Percentiles rank a stretch among this genome's conserved stretches.
Evolutionary conservation across 64 coral and sea anemone species (phyloP).

Genomic region (Dendrophyllia cribrosa): DNA sequence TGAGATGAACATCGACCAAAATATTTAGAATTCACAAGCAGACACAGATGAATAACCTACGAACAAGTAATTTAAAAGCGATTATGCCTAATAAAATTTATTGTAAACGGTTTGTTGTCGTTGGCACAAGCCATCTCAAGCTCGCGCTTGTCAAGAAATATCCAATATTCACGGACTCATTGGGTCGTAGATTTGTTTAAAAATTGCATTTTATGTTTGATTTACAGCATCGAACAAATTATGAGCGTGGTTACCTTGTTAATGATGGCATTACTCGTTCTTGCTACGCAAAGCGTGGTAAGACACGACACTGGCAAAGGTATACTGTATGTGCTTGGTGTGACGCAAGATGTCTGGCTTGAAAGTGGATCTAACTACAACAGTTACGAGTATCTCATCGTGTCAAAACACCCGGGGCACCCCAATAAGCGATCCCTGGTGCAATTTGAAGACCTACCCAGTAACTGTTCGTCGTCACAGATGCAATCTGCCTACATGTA

Average conservation of each 20-base stretch:
- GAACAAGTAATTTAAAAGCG: no score
- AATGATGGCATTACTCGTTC: background rate
- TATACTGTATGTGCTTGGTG: constrained; percentile 21
- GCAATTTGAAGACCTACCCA: constrained; percentile 61
- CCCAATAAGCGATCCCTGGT: constrained; percentile 81
- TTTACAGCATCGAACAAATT: background rate
- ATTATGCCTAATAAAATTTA: no score
- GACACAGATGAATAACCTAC: no score
- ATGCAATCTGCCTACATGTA: constrained; percentile 66
- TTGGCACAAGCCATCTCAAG: no score
- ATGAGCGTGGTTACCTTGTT: background rate
- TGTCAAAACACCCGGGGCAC: constrained; percentile 40
- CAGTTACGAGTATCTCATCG: constrained; percentile 24
- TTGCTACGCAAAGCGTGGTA: background rate
- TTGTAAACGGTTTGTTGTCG: no score
- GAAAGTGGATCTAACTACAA: constrained; percentile 48
- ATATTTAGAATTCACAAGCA: no score
- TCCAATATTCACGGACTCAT: no score
- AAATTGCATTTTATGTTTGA: background rate
- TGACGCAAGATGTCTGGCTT: constrained; percentile 50
- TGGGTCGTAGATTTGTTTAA: no score
- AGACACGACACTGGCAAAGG: constrained; percentile 29
- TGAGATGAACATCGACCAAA: no score
- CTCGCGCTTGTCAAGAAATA: no score
- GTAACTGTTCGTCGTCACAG: constrained; percentile 2